Base-by-base conservation (phyloP, 2,797 vertebrate species). In the Malacoctenus gilli region DNA sequence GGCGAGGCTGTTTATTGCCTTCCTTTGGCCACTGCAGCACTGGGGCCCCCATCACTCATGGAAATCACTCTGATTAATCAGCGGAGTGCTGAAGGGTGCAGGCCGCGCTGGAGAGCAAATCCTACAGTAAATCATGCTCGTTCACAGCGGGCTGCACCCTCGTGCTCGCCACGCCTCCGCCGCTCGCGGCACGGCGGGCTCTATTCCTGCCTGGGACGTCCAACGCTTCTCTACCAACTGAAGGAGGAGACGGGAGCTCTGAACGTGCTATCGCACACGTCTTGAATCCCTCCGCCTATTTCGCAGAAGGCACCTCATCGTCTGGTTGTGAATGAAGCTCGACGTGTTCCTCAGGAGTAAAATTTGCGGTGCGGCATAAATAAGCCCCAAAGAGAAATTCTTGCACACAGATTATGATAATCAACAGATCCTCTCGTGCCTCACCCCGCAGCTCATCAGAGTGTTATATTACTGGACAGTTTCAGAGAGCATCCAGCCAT, bases 51-150 rank as follows among this genome's bases (percentile, higher is more conserved):
- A 87, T 89, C 84, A 82, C 75, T 90, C 89, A 82, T 70, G 68
- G 63, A 87, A 84, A 90, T 84, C 62, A 80, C 73, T 86, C 76
- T 75, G 84, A 86, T 89, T 89, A 85, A 90, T 90, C 87, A 84
- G 84, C 60, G 77, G 80, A 89, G 85, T 83, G 76, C 77, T 63
- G 70, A 48, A 70, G 60, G 75, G 74, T 59, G 71, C n/a, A 49
- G 54, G 60, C 48, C 30, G 38, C 56, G 71, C 46, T 53, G 69
- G 57, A 77, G 76, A 76, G 72, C 71, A 73, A 11, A 21, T 70
- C 43, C 56, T 62, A 85, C 75, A 80, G 76, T 83, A 87, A 87
- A 83, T 87, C 85, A 81, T 60, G 66, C 72, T 73, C 61, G 46
- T 59, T 80, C 80, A 83, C 75, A 75, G 60, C 65, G 67, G 64